Evolutionary conservation across 2,797 vertebrate species (phyloP), one percentile per base, ranked within the genome.

Genomic region (Phrynocephalus forsythii): DNA sequence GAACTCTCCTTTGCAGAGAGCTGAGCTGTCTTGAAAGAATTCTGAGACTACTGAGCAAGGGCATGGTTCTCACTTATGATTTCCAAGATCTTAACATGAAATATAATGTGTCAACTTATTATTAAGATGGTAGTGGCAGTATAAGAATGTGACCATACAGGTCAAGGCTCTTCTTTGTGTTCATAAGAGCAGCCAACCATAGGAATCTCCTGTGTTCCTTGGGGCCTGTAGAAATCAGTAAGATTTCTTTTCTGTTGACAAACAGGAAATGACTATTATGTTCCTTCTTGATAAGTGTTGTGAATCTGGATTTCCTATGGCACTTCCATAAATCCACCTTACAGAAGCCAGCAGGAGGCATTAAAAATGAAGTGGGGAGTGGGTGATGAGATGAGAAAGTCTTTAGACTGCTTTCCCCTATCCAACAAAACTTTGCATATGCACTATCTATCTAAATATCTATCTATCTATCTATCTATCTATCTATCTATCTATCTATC

Each of bases 11-110:
- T 94, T 0, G 16, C 88, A 93, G 93, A 95, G 91, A 91, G 90
- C 92, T 95, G 94, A 91, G 85, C 89, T 95, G 92, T 95, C 94
- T 92, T 95, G 88, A 93, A 96, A 95, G 93, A 95, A 95, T 95
- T 95, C 92, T 86, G 83, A 91, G 84, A 92, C 92, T 89, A 75
- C 85, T 90, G 94, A 95, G 91, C 83, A 89, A 83, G 88, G 87
- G 71, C 87, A 90, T 86, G 30, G 78, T 94, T 92, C 94, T 90
- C 93, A 82, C 89, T 94, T 95, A 91, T 80, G 91, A n/a, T 93
- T 88, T 78, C 68, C 90, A 90, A 89, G 92, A 92, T 56, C 60
- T 30, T 73, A 91, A 8, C 56, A 30, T 90, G 81, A 30, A 75
- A 87, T 87, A 77, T 89, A 92, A 94, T 82, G 88, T 93, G 89